phyloP scores from a whole-genome alignment of 2,797 vertebrate genomes.

The Thunnus albacares region DNA sequence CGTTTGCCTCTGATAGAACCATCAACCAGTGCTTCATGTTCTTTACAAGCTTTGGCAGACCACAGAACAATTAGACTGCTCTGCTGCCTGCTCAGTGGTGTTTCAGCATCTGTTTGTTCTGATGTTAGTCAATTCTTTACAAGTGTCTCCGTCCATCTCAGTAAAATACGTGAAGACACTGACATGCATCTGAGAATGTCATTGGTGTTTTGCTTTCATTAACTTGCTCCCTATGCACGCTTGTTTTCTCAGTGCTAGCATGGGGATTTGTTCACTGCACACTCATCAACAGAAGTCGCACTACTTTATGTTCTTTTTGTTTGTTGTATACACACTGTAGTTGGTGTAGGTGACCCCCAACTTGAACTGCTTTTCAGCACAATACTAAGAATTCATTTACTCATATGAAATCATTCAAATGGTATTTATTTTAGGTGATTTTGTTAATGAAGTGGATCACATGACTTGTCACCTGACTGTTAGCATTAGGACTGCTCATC shows the following conservation, averaged over 20 bases:
- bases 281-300: background rate
- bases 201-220: conserved; percentile 38
- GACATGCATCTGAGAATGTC: conserved; percentile 41
- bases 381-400: background rate
- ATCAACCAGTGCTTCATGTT: conserved; percentile 45
- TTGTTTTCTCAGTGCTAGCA: conserved; percentile 33
- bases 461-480: background rate
- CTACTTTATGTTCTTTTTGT: conserved; percentile 11
- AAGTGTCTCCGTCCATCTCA: conserved; percentile 16
- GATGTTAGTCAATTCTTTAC: background rate
- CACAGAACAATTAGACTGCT: conserved; percentile 44
- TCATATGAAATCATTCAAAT: background rate
- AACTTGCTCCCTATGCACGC: conserved; percentile 35
- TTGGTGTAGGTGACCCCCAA: background rate
- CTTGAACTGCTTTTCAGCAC: background rate
- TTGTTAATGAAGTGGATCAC: conserved; percentile 12
- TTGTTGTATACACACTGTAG: background rate
- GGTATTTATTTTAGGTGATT: background rate
- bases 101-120: conserved; percentile 27
- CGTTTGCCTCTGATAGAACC: conserved; percentile 41
- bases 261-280: conserved; percentile 12
- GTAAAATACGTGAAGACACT: conserved; percentile 33
- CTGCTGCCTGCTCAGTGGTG: conserved; percentile 54
- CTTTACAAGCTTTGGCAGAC: conserved; percentile 59
- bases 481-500: background rate